These are phyloP conservation scores for Hippocampus barbouri DNA, from an alignment of 2,113 vertebrate species.

Conservation along the genomic window DNA sequence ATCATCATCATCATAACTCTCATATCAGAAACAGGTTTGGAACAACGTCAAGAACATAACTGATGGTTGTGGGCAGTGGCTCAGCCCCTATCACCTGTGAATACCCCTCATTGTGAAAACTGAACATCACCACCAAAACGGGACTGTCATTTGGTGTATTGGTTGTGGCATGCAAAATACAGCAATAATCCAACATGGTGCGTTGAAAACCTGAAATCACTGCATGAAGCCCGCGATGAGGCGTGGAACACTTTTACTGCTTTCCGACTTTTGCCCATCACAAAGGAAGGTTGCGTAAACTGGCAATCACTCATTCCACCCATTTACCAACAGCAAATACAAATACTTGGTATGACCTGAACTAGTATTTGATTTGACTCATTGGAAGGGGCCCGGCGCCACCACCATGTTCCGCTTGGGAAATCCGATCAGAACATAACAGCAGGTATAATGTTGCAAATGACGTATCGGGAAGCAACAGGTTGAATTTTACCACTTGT, in stretches of 20 bases:
- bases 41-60: too few species aligned
- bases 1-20: too few species aligned
- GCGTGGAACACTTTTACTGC: background rate
- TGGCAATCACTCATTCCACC: background rate
- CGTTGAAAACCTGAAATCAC: background rate
- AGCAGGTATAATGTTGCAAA: background rate
- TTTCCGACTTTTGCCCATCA: background rate
- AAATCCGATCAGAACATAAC: background rate
- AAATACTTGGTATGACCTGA: background rate
- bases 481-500: background rate
- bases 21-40: too few species aligned
- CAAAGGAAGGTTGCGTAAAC: background rate
- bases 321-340: background rate
- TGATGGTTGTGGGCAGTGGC: too few species aligned
- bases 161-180: too few species aligned
- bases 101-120: too few species aligned
- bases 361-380: background rate
- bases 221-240: too few species aligned
- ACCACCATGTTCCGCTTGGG: background rate
- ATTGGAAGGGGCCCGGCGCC: background rate
- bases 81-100: too few species aligned
- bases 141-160: too few species aligned
- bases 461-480: background rate
- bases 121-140: too few species aligned
- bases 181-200: background rate